Base-by-base conservation (phyloP, 2,113 vertebrate genomes). In the Meriones unguiculatus region DNA sequence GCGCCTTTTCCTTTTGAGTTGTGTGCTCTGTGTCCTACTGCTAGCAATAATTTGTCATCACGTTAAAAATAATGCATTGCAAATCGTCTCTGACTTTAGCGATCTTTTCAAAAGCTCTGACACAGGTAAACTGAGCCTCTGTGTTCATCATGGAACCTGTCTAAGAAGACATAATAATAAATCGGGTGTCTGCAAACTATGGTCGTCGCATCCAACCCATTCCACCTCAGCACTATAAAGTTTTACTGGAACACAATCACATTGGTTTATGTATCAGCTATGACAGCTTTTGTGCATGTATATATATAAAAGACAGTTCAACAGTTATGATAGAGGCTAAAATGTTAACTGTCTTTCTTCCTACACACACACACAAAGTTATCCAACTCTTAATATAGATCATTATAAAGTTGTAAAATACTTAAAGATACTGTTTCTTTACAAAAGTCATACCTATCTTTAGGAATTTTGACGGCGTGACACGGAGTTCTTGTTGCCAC, bases 61-160 rank as follows among this genome's bases (percentile, higher is more conserved):
- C 17, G 57, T 57, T 18, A 75, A 92, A 94, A 41, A 67, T n/a
- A 32, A 77, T 89, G 84, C 89, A 89, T 38, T 93, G 41, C 6
- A 28, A 85, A 78, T 75, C 62, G 6, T 92, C 50, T 94, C 54
- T 81, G 78, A 89, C 65, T 87, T 97, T 4, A 70, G 82, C 41
- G 84, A 70, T 41, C 4, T 95, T 96, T 94, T 69, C 25, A 78
- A 95, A 75, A 50, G 18, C 13, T 96, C 69, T 94, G 78, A 46
- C 65, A 90, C 5, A 89, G 57, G 50, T 90, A 77, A 25, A 28
- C 50, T 62, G 24, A 69, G 65, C 20, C 2, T 81, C 65, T 59
- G 20, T 50, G 25, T 80, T 91, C 7, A 20, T n/a, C 54, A 73
- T n/a, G 64, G 70, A 14, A 28, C 11, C 24, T 69, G 7, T 24